phyloP scores from a whole-genome alignment of 1,140 invertebrate genomes.

The Drosophila subpulchrella region DNA sequence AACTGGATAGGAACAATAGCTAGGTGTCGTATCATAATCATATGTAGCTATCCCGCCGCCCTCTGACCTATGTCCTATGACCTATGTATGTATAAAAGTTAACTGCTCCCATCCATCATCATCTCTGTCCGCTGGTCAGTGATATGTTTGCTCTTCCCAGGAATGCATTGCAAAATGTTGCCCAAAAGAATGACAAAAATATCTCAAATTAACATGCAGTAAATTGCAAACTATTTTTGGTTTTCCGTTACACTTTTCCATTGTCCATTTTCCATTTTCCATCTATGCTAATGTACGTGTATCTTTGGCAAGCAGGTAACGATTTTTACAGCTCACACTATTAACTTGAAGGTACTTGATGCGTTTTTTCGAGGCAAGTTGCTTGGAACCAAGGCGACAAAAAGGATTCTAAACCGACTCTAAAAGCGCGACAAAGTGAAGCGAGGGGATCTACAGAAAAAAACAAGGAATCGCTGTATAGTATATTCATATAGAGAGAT shows the following conservation, averaged over 20 bases:
- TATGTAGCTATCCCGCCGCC: neutral
- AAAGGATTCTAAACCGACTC: slow-evolving; percentile 17
- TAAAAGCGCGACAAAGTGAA: slow-evolving; percentile 44
- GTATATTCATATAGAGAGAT: slow-evolving; percentile 12
- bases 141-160: slow-evolving; percentile 56
- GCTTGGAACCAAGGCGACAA: slow-evolving; percentile 24
- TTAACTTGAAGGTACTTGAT: slow-evolving; percentile 82
- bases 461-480: neutral
- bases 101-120: slow-evolving; percentile 28
- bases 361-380: slow-evolving; percentile 60
- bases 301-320: slow-evolving; percentile 84
- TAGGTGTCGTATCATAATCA: slow-evolving; percentile 17
- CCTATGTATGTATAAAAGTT: slow-evolving; percentile 44
- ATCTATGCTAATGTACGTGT: slow-evolving; percentile 57
- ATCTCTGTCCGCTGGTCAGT: slow-evolving; percentile 37
- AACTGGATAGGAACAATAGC: slow-evolving; percentile 68
- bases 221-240: slow-evolving; percentile 37
- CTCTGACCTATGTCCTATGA: slow-evolving; percentile 3
- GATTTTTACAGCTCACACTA: slow-evolving; percentile 84
- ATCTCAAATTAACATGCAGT: slow-evolving; percentile 24
- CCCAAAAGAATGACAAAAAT: slow-evolving; percentile 37
- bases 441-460: slow-evolving; percentile 28
- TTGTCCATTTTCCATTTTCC: slow-evolving; percentile 38
- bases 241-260: slow-evolving; percentile 20
- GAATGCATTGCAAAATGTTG: slow-evolving; percentile 79